phyloP scores from a whole-genome alignment of 1,140 invertebrate genomes.

The Rhagoletis zephyria region DNA sequence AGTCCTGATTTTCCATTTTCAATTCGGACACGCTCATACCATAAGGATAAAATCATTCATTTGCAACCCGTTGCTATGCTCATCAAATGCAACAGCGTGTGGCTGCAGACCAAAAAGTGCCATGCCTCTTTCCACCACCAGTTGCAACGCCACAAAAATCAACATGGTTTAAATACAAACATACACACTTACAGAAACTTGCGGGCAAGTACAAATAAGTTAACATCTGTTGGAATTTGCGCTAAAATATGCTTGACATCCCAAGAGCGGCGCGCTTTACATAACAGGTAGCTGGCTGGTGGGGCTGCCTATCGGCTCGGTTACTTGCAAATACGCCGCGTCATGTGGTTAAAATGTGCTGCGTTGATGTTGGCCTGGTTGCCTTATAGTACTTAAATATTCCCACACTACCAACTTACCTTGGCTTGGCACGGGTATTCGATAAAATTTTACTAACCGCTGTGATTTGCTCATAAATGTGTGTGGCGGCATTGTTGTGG shows the following conservation, averaged over 20 bases:
- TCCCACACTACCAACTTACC: no score
- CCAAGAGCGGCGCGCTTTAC: not conserved
- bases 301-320: not conserved
- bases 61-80: not conserved
- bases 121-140: not conserved
- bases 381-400: no score
- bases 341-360: not conserved
- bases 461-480: no score
- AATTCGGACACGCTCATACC: no score
- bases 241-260: conserved; percentile 12
- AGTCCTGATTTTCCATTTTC: no score
- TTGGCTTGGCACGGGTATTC: not conserved
- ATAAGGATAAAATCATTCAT: conserved; percentile 9
- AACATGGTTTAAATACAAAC: not conserved
- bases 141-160: not conserved
- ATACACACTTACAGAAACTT: not conserved
- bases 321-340: not conserved
- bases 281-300: not conserved
- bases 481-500: not conserved
- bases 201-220: not conserved
- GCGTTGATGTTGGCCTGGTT: not conserved
- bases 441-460: conserved; percentile 18
- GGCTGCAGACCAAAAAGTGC: not conserved
- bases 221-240: conserved; percentile 21
- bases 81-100: conserved; percentile 24